Percentiles rank a stretch among this genome's conserved stretches.
phyloP scores from a whole-genome alignment of 2,888 invertebrate species.

The Catocala nupta region DNA sequence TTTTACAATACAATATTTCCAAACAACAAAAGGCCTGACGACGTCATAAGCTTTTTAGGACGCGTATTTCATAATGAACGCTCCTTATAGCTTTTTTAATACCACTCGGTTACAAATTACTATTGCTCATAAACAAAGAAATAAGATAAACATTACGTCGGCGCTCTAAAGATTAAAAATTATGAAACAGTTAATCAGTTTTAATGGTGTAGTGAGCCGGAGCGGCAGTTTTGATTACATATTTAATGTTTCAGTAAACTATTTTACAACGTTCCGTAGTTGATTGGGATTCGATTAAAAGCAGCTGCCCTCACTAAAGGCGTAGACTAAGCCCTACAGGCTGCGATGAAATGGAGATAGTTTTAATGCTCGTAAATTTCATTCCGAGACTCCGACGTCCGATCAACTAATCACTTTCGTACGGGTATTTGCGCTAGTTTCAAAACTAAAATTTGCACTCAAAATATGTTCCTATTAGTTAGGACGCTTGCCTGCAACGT shows the following conservation, averaged over 20 bases:
- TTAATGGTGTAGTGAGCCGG: slow-evolving; percentile 67
- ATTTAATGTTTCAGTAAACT: slow-evolving; percentile 80
- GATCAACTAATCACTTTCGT: slow-evolving; percentile 79
- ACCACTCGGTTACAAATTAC: slow-evolving; percentile 42
- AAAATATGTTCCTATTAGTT: slow-evolving; percentile 37
- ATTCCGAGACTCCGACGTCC: slow-evolving; percentile 72
- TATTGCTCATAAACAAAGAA: slow-evolving; percentile 60
- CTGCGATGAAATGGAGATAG: slow-evolving; percentile 82
- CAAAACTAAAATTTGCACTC: slow-evolving; percentile 63
- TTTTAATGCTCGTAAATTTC: slow-evolving; percentile 85
- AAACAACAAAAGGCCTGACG: slow-evolving; percentile 37
- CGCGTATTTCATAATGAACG: slow-evolving; percentile 34
- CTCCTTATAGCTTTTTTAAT: slow-evolving; percentile 32
- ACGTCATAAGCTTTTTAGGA: slow-evolving; percentile 30
- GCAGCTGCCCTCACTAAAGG: slow-evolving; percentile 73
- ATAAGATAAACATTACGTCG: slow-evolving; percentile 59
- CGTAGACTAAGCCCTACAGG: slow-evolving; percentile 71
- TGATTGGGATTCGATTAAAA: slow-evolving; percentile 84
- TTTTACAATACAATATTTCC: slow-evolving; percentile 35
- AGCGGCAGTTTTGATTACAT: slow-evolving; percentile 74
- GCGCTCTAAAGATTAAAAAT: slow-evolving; percentile 64
- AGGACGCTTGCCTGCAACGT: slow-evolving; percentile 3
- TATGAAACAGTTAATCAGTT: slow-evolving; percentile 73
- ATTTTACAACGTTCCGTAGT: slow-evolving; percentile 76
- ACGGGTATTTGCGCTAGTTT: slow-evolving; percentile 72